These are phyloP conservation scores for Tricholauxania praeusta DNA, from an alignment of 2,888 invertebrate species.

Conservation along the genomic window DNA sequence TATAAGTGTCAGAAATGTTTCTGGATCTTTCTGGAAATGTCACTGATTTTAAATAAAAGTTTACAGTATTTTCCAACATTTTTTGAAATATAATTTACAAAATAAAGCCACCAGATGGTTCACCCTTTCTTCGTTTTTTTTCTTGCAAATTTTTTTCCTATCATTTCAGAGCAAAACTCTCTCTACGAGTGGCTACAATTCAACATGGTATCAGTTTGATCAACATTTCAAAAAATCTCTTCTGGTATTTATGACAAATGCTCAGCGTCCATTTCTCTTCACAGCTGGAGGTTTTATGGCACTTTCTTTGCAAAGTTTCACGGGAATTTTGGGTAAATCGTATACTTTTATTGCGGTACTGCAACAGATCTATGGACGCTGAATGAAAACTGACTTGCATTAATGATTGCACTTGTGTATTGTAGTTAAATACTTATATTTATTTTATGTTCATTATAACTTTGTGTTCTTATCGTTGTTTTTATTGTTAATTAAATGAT, in stretches of 20 bases:
- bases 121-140: too few species aligned
- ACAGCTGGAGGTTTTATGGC: slow-evolving; percentile 56
- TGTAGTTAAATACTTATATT: too few species aligned
- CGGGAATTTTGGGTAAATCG: slow-evolving; percentile 55
- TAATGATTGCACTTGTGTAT: too few species aligned
- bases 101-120: too few species aligned
- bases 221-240: slow-evolving; percentile 49
- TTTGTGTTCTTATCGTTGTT: too few species aligned
- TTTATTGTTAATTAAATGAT: too few species aligned
- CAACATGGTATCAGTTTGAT: slow-evolving; percentile 54
- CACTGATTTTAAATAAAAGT: too few species aligned
- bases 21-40: too few species aligned
- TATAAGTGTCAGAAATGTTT: too few species aligned
- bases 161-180: slow-evolving; percentile 54
- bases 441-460: too few species aligned
- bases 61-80: too few species aligned
- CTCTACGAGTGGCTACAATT: slow-evolving; percentile 51
- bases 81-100: too few species aligned
- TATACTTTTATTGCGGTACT: slow-evolving; percentile 57
- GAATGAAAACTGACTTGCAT: slow-evolving; percentile 6
- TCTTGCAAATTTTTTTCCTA: neutral
- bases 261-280: slow-evolving; percentile 52
- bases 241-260: slow-evolving; percentile 51
- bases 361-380: slow-evolving; percentile 51
- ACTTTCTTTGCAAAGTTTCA: slow-evolving; percentile 54